phyloP scores from a whole-genome alignment of 2,113 vertebrate species.

The Odocoileus hemionus region DNA sequence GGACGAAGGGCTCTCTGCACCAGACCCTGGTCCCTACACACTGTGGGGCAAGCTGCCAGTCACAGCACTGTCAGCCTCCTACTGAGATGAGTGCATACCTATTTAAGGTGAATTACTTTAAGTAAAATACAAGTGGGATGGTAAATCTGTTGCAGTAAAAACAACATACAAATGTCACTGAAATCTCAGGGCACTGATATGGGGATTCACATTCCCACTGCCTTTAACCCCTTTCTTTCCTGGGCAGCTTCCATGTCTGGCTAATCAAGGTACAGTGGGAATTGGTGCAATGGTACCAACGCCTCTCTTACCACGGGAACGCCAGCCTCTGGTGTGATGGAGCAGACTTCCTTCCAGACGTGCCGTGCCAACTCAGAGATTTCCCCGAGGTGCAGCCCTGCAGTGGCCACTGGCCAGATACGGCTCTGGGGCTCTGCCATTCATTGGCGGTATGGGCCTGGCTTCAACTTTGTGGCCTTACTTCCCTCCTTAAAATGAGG shows the following conservation, averaged over 20 bases:
- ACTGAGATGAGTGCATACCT: background rate
- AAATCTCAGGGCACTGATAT: background rate
- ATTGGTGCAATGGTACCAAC: background rate
- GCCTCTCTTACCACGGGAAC: background rate
- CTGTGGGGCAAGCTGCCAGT: too few relatives aligned
- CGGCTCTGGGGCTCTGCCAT: background rate
- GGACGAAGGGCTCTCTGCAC: too few relatives aligned
- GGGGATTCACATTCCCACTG: background rate
- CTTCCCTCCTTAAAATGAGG: background rate
- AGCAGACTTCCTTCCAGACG: background rate
- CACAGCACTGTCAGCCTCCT: background rate
- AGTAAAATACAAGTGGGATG: background rate
- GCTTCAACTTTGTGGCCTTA: background rate
- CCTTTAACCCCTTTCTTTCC: background rate
- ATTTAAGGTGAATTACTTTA: background rate
- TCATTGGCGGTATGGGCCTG: background rate
- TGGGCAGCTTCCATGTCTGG: background rate
- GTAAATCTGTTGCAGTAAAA: background rate
- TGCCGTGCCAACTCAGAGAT: accelerated
- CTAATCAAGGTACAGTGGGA: too few relatives aligned
- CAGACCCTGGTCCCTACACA: too few relatives aligned
- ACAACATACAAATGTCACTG: background rate
- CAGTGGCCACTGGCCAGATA: background rate
- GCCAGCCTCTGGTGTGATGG: background rate
- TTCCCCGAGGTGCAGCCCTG: background rate